Percentiles rank a stretch among this genome's conserved stretches.
These are phyloP conservation scores for Erebia epiphron DNA, from an alignment of 2,888 invertebrate species.

Conservation along the genomic window DNA sequence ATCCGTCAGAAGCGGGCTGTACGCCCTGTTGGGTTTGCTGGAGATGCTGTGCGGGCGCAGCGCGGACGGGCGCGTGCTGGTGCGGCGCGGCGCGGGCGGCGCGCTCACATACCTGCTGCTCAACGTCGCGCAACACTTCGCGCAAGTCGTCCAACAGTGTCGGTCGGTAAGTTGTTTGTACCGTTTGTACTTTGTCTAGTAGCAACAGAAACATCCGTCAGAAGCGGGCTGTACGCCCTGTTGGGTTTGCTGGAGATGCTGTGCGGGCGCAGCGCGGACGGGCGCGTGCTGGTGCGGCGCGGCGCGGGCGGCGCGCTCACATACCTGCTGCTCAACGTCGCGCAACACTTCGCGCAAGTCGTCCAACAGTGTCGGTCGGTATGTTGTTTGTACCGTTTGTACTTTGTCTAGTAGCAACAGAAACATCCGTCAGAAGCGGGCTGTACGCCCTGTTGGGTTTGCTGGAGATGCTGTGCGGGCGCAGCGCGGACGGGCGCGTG, in stretches of 20 bases:
- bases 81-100: slow-evolving; percentile 74
- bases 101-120: slow-evolving; percentile 92
- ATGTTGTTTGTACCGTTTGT: slow-evolving; percentile 47
- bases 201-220: slow-evolving; percentile 54
- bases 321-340: slow-evolving; percentile 94
- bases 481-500: slow-evolving; percentile 90
- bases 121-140: slow-evolving; percentile 93
- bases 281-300: slow-evolving; percentile 85
- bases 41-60: slow-evolving; percentile 90
- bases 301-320: slow-evolving; percentile 85
- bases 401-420: slow-evolving; percentile 7
- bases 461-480: slow-evolving; percentile 89
- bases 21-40: slow-evolving; percentile 88
- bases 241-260: slow-evolving; percentile 90
- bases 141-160: slow-evolving; percentile 89
- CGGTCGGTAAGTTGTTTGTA: slow-evolving; percentile 81
- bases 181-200: neutral
- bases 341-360: slow-evolving; percentile 92
- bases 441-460: slow-evolving; percentile 89
- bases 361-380: slow-evolving; percentile 88
- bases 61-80: slow-evolving; percentile 89
- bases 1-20: slow-evolving; percentile 84
- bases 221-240: slow-evolving; percentile 87
- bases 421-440: slow-evolving; percentile 79
- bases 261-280: slow-evolving; percentile 90